Evolutionary conservation across 1,140 invertebrate species (phyloP), one percentile per base, ranked within the genome.

Genomic region (Bradynema listronoti): DNA sequence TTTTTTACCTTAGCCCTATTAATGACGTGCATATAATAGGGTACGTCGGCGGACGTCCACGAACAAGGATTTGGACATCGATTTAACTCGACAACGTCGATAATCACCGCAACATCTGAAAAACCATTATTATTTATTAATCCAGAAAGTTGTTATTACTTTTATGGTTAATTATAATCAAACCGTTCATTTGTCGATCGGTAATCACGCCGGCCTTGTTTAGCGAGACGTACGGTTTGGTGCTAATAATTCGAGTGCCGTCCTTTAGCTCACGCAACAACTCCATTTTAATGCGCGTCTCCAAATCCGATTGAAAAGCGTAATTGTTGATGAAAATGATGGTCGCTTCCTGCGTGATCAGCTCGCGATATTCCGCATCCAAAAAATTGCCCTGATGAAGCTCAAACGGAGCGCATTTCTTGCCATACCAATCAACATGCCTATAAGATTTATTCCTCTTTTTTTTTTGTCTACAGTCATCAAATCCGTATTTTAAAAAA

Each of bases 251-350:
- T 19, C 58, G 7, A 3, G 65, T 68, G 2, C 73, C 73, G 19
- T 75, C 45, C 16, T 72, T 73, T 14, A 75, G 29, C n/a, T 75
- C 75, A 14, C 39, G 30, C 2, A 75, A 33, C 7, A 75, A 29
- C 51, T 75, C 59, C 32, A 36, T 41, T 50, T 72, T 77, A 34
- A 78, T 78, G 29, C 59, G 53, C 9, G 63, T 41, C 41, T 78
- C 74, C 6, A 77, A 36, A 7, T 77, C 71, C 7, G 74, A 51
- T 19, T 56, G 29, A 49, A 78, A 77, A 1, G 76, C 74, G 49
- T 51, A 77, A 56, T 77, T 77, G 55, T 77, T 77, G 52, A 77
- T 75, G 56, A 78, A 77, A 30, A 77, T 75, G 34, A 77, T 65
- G 6, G 76, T 78, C 1, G 76, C 74, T 43, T 77, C 71, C 27